Percentiles rank a stretch among this genome's conserved stretches.
Evolutionary conservation across 2,888 invertebrate species (phyloP).

Genomic region (Nysson spinosus): DNA sequence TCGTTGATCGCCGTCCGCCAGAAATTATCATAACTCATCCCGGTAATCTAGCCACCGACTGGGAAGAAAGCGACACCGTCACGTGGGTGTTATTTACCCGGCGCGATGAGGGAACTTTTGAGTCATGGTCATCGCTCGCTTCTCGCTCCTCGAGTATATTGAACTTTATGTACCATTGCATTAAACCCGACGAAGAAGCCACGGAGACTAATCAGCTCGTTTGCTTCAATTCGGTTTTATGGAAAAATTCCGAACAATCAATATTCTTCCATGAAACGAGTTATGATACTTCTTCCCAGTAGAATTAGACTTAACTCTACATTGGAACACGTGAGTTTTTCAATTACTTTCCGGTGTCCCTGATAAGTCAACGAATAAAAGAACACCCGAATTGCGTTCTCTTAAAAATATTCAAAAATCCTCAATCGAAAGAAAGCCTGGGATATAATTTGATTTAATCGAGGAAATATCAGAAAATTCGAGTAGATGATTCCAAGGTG

Average conservation of each 20-base stretch:
- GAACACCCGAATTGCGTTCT: too few relatives aligned
- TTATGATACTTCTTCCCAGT: too few relatives aligned
- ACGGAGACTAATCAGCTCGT: conserved; percentile 47
- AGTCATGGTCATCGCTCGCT: conserved; percentile 59
- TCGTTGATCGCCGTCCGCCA: conserved; percentile 73
- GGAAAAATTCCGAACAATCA: conserved; percentile 44
- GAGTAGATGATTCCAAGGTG: conserved; percentile 41
- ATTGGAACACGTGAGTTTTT: too few relatives aligned
- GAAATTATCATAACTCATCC: conserved; percentile 74
- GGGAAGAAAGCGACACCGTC: conserved; percentile 66
- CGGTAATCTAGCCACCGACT: conserved; percentile 68
- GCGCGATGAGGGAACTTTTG: conserved; percentile 54
- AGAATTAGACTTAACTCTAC: too few relatives aligned
- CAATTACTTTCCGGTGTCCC: too few relatives aligned
- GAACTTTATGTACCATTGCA: conserved; percentile 57
- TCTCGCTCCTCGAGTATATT: conserved; percentile 49
- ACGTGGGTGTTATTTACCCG: conserved; percentile 67
- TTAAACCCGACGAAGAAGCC: conserved; percentile 46
- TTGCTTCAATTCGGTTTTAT: conserved; percentile 48
- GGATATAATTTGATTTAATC: conserved; percentile 21
- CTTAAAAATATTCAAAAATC: too few relatives aligned
- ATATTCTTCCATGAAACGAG: conserved; percentile 22
- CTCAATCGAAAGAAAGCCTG: conserved; percentile 1
- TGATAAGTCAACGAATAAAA: too few relatives aligned
- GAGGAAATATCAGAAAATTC: conserved; percentile 50